phyloP scores from a whole-genome alignment of 1,140 invertebrate species.

The Acromyrmex echinatior region DNA sequence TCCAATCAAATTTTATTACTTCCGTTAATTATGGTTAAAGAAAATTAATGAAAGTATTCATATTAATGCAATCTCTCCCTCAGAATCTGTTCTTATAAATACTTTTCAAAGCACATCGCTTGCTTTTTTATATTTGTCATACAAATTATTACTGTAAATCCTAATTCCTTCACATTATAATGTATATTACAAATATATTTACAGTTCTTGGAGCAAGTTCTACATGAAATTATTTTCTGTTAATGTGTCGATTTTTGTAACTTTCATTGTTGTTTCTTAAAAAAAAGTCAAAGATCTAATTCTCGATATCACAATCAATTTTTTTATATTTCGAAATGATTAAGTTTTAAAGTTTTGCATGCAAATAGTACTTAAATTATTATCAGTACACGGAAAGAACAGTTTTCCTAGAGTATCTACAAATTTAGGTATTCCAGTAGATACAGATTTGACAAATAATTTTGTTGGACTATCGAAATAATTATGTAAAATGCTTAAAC shows the following conservation, averaged over 20 bases:
- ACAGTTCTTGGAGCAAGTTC: background rate
- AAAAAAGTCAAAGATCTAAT: background rate
- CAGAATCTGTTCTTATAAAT: slow-evolving; percentile 33
- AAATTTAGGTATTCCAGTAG: too few relatives aligned
- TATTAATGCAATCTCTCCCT: background rate
- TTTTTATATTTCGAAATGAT: background rate
- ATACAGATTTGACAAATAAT: too few relatives aligned
- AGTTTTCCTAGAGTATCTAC: too few relatives aligned
- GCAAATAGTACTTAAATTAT: background rate
- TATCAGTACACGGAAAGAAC: background rate
- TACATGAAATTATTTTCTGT: background rate
- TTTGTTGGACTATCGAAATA: too few relatives aligned
- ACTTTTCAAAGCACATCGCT: background rate
- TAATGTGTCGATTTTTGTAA: background rate
- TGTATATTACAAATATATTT: background rate
- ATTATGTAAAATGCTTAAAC: too few relatives aligned
- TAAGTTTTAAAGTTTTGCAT: background rate
- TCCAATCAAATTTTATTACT: slow-evolving; percentile 51
- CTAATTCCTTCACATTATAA: background rate
- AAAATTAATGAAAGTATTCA: slow-evolving; percentile 46
- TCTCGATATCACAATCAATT: background rate
- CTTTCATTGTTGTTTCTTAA: background rate
- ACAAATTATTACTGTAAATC: background rate
- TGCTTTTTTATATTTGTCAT: background rate
- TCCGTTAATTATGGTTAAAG: slow-evolving; percentile 15